A percentile compares a stretch with the other conserved stretches of the same genome.
phyloP scores from a whole-genome alignment of 2,113 vertebrate genomes.

The Saguinus imperator region DNA sequence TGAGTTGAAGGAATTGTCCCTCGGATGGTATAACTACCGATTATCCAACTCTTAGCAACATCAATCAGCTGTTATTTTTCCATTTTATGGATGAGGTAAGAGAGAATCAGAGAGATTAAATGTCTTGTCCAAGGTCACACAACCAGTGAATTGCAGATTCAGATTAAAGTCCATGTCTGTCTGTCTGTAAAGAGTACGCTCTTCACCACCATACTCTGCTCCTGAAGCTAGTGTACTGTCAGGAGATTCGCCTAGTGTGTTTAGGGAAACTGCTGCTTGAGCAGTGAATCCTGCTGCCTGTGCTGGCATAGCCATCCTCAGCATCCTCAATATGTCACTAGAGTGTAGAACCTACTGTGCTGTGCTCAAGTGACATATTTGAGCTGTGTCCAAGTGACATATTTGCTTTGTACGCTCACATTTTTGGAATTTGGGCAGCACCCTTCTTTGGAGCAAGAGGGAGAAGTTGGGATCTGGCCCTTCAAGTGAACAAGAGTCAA shows the following conservation, averaged over 20 bases:
- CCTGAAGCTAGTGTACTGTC: neutral
- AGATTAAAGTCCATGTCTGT: neutral
- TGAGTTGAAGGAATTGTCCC: constrained; percentile 12
- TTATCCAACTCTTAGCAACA: neutral
- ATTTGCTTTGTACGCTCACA: neutral
- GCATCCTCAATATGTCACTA: too few relatives aligned
- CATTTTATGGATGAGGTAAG: constrained; percentile 45
- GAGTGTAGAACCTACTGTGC: too few relatives aligned
- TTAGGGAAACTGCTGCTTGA: neutral
- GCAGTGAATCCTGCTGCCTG: neutral
- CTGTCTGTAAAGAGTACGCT: neutral
- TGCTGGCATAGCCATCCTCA: neutral
- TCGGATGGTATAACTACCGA: neutral
- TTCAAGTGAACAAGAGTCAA: constrained; percentile 14
- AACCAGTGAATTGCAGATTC: neutral
- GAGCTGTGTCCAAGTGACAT: neutral
- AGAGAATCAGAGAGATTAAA: constrained; percentile 1
- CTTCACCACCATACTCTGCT: neutral
- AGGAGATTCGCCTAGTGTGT: neutral
- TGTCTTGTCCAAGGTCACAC: neutral
- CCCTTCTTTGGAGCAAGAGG: constrained; percentile 11
- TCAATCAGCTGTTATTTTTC: constrained; percentile 23
- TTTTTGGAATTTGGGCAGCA: neutral
- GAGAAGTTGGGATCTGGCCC: neutral
- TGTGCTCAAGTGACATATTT: too few relatives aligned